Conservation (phyloP, 1,140 invertebrate species). For the Episyrphus balteatus region DNA sequence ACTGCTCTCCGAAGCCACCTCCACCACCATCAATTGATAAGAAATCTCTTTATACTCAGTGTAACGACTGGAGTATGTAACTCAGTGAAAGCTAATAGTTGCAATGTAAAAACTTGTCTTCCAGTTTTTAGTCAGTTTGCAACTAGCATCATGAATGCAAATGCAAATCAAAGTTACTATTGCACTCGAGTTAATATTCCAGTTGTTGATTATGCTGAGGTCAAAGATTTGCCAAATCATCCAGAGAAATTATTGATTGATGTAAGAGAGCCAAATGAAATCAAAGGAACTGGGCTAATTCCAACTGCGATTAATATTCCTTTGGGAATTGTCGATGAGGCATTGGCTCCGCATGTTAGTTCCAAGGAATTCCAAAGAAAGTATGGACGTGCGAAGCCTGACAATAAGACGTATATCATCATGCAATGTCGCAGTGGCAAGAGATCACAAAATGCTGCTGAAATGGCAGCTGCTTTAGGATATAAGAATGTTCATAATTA, state of each 20-base stretch:
- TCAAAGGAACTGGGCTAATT: constrained; percentile 51
- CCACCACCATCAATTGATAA: no score
- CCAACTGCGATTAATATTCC: constrained; percentile 60
- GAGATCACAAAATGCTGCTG: constrained; percentile 45
- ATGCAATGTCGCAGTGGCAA: constrained; percentile 50
- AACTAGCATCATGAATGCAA: no score
- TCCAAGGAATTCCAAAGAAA: constrained; percentile 36
- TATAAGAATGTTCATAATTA: constrained; percentile 41
- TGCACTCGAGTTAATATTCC: not conserved
- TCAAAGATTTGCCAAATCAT: constrained; percentile 36
- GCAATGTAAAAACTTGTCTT: no score
- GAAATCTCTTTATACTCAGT: no score
- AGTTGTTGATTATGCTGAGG: constrained; percentile 39
- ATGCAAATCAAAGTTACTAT: no score
- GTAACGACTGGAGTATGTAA: no score
- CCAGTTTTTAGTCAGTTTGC: no score
- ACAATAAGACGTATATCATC: constrained; percentile 44
- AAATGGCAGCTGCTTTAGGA: constrained; percentile 44
- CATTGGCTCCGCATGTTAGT: constrained; percentile 21
- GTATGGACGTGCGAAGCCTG: constrained; percentile 43
- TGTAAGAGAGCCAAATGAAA: constrained; percentile 53
- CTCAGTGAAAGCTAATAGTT: no score
- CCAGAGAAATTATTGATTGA: constrained; percentile 47
- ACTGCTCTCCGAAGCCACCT: no score
- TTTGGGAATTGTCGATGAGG: constrained; percentile 38